Evolutionary conservation across 92 coral and sea anemone species (phyloP), one percentile per base, ranked within the genome.

Genomic region (Phenganax stokvisi): DNA sequence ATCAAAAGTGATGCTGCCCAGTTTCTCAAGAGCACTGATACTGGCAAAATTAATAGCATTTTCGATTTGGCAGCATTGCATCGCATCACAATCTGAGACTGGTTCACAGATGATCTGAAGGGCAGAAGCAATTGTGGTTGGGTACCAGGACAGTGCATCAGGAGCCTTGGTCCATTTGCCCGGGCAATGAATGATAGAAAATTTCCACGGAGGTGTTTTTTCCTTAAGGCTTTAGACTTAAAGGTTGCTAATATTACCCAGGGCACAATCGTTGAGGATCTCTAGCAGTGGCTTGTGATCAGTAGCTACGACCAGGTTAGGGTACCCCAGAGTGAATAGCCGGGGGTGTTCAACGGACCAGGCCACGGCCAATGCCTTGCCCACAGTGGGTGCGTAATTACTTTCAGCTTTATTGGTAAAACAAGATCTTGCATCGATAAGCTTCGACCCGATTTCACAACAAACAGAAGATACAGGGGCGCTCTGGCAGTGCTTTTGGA

Each of bases 161-260:
- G 78, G 78, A 54, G 61, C 78, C 61, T 74, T 74, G 78, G 57
- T 74, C 78, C 78, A 74, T 59, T 74, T 74, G 29, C 78, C 78
- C 29, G 78, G 78, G 28, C 78, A 74, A 51, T 74, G 78, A 28
- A 67, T 67, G 73, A 67, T 67, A 10, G 73, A 67, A 37, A 67
- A 67, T 28, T 11, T 20, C 73, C 73, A 67, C 8, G 73, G 31
- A 67, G 12, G 73, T 16, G 73, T 67, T 11, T 28, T 16, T 37
- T 67, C 73, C 30, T 67, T 67, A 28, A 67, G 73, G 37, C 37
- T 20, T 28, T 67, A 11, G 12, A 67, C 73, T 16, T 8, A 10
- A 67, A 6, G 37, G 3, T 28, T 16, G 73, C 73, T 28, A 3
- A 16, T 67, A 20, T 3, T 2, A 67, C 12, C 25, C 73, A 67